Evolutionary conservation across 1,140 invertebrate species (phyloP), one percentile per base, ranked within the genome.

Genomic region (Pachypeltis micranthus): DNA sequence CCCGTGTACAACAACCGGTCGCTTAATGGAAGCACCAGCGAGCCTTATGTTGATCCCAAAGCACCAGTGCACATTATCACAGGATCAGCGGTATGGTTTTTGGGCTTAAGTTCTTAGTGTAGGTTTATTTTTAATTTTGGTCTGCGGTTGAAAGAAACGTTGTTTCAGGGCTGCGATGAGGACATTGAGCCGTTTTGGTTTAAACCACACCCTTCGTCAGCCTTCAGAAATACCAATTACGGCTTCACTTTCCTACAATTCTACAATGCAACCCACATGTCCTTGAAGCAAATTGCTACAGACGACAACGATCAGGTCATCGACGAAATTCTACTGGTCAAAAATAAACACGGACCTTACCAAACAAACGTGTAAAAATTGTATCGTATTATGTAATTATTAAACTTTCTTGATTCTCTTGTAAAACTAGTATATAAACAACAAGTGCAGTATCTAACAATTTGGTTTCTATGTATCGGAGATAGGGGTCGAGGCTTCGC

Each of bases 31-130:
- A 85, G 83, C 26, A 72, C 75, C 7, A 74, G 81, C 4, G 74
- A 80, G 28, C 92, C 93, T 0, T 97, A 96, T 72, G 80, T 73
- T 14, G 92, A 97, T 81, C 87, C 84, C 65, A 83, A 81, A 70
- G 94, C 91, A 1, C 92, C 94, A 0, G 86, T 97, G 0, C 96
- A 98, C 71, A 84, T 98, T 44, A 81, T 90, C 28, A 93, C 92
- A 7, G 95, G 94, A 44, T 95, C 93, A 1, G 94, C 93, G 0
- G 93, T 84, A 75, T 74, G 78, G 71, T n/a, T n/a, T n/a, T n/a
- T n/a, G n/a, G n/a, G n/a, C n/a, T n/a, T n/a, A n/a, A n/a, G n/a
- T 19, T 54, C 29, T 44, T 85, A 39, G 34, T 39, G 10, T n/a
- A 10, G n/a, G 34, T 39, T 39, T 39, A 10, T n/a, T 39, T 10